Percentiles rank a stretch among this genome's conserved stretches.
These are phyloP conservation scores for Lasioglossum zephyrum DNA, from an alignment of 2,888 invertebrate genomes.

Conservation along the genomic window DNA sequence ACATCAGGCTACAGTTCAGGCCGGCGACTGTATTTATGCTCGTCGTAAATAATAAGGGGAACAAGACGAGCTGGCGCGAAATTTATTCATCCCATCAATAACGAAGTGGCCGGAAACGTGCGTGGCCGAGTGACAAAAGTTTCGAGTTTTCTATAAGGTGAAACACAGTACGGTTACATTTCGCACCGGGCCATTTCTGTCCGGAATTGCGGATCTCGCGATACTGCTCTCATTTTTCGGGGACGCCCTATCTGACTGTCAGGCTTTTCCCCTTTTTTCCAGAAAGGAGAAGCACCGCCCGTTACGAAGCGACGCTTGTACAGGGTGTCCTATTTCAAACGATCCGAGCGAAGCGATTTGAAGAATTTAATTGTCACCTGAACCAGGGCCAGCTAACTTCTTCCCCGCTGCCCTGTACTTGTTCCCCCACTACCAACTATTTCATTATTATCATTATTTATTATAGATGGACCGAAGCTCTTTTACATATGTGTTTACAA, in stretches of 20 bases:
- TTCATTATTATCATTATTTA: too few relatives aligned
- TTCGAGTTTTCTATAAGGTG: conserved; percentile 4
- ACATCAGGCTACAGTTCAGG: not conserved
- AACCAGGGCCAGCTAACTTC: too few relatives aligned
- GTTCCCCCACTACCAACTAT: too few relatives aligned
- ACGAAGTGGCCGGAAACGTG: not conserved
- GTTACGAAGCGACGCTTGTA: not conserved
- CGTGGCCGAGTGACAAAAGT: not conserved
- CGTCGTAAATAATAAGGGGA: not conserved
- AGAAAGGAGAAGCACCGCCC: not conserved
- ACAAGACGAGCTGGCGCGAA: not conserved
- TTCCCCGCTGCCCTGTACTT: too few relatives aligned
- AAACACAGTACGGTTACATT: not conserved
- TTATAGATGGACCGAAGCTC: too few relatives aligned
- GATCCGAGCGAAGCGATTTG: not conserved
- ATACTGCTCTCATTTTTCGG: conserved; percentile 7
- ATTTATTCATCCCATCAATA: conserved; percentile 1
- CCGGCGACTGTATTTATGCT: not conserved
- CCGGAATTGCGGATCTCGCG: conserved; percentile 3
- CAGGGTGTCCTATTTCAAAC: not conserved
- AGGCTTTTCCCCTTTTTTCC: not conserved
- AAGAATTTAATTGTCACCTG: not conserved
- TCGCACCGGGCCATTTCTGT: not conserved
- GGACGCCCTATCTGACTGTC: not conserved
- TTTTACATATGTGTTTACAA: too few relatives aligned